Base-by-base conservation (phyloP, 2,113 vertebrate species). In the Xiphophorus maculatus region DNA sequence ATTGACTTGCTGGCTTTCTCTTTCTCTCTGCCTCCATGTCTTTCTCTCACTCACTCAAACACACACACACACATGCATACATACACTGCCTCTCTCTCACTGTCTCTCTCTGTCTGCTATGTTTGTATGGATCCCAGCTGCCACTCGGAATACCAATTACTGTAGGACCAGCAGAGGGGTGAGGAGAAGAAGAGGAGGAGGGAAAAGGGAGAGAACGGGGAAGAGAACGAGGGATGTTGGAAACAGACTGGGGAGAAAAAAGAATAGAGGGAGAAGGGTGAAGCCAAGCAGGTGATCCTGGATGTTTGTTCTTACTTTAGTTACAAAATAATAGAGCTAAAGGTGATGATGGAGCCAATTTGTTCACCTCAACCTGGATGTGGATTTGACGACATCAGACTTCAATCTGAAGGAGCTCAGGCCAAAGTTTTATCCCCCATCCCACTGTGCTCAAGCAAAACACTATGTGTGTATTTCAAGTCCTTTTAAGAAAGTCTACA, bases 101-200 rank as follows among this genome's bases (percentile, higher is more conserved):
- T 84, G 88, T 89, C 89, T 91, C 89, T 77, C 92, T 86, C 90
- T 90, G 86, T 94, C 92, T 93, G 88, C 91, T 89, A 87, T 91
- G 91, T 93, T 92, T 94, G 92, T 94, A 94, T 92, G 92, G 93
- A 94, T 94, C 93, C 93, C 93, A 95, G 94, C 92, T 94, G 94
- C 94, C 93, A 90, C 90, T 94, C 89, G 91, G 94, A 94, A 95
- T 95, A 95, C 92, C 93, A 95, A 95, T 95, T 94, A 94, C 91
- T 90, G 91, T 86, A 84, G 87, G 89, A 90, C 91, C 89, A 87
- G 77, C 84, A 91, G 87, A 80, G 85, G 90, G 91, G 89, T 84
- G 78, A 75, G 60, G 77, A 68, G 65, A 63, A 40, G 73, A 63
- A 48, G 63, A 33, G 61, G 66, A 42, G n/a, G 74, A 80, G 61